A percentile compares a stretch with the other conserved stretches of the same genome.
Conservation (phyloP, 2,113 vertebrate genomes). For the Nesospiza acunhae region DNA sequence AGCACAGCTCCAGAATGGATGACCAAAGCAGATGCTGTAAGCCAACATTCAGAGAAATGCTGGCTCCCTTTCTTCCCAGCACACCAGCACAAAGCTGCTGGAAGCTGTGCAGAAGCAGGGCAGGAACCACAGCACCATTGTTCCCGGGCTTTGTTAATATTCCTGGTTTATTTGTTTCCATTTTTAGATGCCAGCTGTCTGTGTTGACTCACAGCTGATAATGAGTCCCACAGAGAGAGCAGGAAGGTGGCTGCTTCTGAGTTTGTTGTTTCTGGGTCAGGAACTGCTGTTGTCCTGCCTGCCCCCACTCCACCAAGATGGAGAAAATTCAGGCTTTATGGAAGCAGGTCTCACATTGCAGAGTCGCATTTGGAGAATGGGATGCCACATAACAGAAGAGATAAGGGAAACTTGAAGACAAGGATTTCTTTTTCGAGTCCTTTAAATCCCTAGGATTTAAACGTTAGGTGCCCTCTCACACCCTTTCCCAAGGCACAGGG, state of each 20-base stretch:
- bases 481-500: neutral
- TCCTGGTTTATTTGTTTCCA: conserved; percentile 59
- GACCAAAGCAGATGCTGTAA: neutral
- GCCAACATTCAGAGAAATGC: neutral
- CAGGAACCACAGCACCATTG: conserved; percentile 41
- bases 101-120: conserved; percentile 4
- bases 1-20: neutral
- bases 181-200: conserved; percentile 57
- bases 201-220: conserved; percentile 23
- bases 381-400: neutral
- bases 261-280: conserved; percentile 38
- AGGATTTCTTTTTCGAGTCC: neutral
- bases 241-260: conserved; percentile 59
- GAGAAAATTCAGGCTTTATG: neutral
- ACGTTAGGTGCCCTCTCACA: neutral
- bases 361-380: neutral
- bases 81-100: neutral
- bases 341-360: neutral
- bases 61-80: neutral
- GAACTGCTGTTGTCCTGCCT: conserved; percentile 8
- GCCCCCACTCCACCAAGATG: neutral
- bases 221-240: neutral
- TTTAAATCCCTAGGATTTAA: neutral
- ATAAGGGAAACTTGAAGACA: neutral
- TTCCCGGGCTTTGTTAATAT: conserved; percentile 10